A percentile compares a stretch with the other conserved stretches of the same genome.
These are phyloP conservation scores for Azorinus chamasolen DNA, from an alignment of 2,888 invertebrate species.

Conservation along the genomic window DNA sequence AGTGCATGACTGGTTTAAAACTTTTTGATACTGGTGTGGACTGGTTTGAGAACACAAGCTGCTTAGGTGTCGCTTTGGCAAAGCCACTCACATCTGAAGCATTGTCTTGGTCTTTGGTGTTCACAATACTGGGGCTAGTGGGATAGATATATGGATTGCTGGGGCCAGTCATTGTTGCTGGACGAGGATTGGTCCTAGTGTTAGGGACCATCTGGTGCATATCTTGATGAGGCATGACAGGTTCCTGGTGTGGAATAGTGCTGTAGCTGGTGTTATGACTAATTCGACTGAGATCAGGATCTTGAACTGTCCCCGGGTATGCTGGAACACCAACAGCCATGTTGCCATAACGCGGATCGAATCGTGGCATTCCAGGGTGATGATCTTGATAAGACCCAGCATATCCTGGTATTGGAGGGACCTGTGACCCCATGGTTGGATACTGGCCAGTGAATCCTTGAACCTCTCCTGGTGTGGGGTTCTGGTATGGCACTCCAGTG, in stretches of 20 bases:
- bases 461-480: background rate
- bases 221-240: background rate
- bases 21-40: constrained; percentile 68
- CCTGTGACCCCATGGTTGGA: no score
- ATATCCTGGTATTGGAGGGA: no score
- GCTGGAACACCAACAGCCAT: no score
- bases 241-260: constrained; percentile 44
- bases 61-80: constrained; percentile 70
- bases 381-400: no score
- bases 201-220: background rate
- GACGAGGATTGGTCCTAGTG: background rate
- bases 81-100: constrained; percentile 70
- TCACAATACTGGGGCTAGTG: constrained; percentile 67
- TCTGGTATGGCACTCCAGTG: constrained; percentile 26
- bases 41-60: constrained; percentile 70
- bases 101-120: constrained; percentile 67
- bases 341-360: no score
- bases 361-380: no score
- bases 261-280: constrained; percentile 62
- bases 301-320: background rate
- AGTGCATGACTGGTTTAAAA: constrained; percentile 71
- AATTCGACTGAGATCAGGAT: constrained; percentile 47
- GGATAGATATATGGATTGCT: constrained; percentile 64
- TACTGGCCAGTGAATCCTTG: background rate
- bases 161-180: background rate